Percentiles rank a stretch among this genome's conserved stretches.
Evolutionary conservation across 2,797 vertebrate species (phyloP).

Genomic region (Hydrolagus colliei): DNA sequence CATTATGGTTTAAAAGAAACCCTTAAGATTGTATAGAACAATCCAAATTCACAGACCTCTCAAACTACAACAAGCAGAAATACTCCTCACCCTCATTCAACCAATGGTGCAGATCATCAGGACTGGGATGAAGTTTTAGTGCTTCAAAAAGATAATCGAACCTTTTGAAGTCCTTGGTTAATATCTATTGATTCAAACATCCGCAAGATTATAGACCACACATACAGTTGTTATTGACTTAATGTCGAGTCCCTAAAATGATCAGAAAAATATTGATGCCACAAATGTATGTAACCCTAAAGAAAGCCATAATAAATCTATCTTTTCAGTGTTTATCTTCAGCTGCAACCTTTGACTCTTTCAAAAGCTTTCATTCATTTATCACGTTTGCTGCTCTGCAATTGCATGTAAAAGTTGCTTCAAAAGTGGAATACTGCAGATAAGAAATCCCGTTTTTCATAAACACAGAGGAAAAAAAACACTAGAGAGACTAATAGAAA

Average conservation of each 20-base stretch:
- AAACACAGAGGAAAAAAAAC: no score
- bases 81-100: neutral
- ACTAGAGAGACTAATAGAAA: no score
- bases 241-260: neutral
- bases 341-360: no score
- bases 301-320: conserved; percentile 11
- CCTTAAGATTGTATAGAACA: neutral
- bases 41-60: neutral
- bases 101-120: neutral
- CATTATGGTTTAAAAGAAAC: neutral
- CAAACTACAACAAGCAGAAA: neutral
- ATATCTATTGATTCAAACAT: neutral
- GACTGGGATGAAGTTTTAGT: conserved; percentile 20
- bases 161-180: neutral
- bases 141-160: neutral
- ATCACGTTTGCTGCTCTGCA: neutral
- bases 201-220: neutral
- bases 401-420: neutral
- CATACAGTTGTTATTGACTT: neutral
- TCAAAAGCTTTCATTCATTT: neutral
- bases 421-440: no score
- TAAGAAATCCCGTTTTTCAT: no score
- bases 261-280: neutral
- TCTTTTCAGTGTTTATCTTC: neutral
- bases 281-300: neutral